Conservation (phyloP, 2,888 invertebrate genomes). For the Brachycybe producta region DNA sequence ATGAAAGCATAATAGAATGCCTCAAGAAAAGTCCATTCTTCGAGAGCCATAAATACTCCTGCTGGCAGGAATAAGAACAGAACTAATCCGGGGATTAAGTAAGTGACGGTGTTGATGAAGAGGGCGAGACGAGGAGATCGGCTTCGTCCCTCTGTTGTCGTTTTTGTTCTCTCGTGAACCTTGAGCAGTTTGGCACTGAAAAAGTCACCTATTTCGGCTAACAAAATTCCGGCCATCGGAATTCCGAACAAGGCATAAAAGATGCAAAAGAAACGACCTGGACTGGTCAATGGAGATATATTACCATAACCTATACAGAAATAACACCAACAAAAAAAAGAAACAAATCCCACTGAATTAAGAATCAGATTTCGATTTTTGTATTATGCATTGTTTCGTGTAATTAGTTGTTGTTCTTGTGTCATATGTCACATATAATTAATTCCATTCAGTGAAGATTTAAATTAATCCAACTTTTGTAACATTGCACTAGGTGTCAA, state of each 20-base stretch:
- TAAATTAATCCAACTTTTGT: neutral
- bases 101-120: conserved; percentile 63
- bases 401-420: too few species aligned
- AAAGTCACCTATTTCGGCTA: conserved; percentile 69
- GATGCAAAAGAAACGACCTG: conserved; percentile 72
- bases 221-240: conserved; percentile 60
- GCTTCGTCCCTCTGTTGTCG: conserved; percentile 43
- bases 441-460: too few species aligned
- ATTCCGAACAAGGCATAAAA: conserved; percentile 75
- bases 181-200: conserved; percentile 38
- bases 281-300: conserved; percentile 64
- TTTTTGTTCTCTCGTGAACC: conserved; percentile 29
- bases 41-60: conserved; percentile 67
- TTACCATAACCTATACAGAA: conserved; percentile 67
- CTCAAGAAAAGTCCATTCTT: conserved; percentile 71
- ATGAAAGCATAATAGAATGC: conserved; percentile 67
- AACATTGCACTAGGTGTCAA: too few species aligned
- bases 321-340: too few species aligned
- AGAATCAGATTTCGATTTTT: neutral
- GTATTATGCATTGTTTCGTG: too few species aligned
- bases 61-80: conserved; percentile 78
- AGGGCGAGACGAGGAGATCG: conserved; percentile 46
- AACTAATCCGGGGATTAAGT: conserved; percentile 75
- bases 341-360: neutral
- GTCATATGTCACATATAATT: too few species aligned